Evolutionary conservation across 35 echinoderm and acorn worm genomes (phyloP), one percentile per base, ranked within the genome.

Genomic region (Lytechinus pictus): DNA sequence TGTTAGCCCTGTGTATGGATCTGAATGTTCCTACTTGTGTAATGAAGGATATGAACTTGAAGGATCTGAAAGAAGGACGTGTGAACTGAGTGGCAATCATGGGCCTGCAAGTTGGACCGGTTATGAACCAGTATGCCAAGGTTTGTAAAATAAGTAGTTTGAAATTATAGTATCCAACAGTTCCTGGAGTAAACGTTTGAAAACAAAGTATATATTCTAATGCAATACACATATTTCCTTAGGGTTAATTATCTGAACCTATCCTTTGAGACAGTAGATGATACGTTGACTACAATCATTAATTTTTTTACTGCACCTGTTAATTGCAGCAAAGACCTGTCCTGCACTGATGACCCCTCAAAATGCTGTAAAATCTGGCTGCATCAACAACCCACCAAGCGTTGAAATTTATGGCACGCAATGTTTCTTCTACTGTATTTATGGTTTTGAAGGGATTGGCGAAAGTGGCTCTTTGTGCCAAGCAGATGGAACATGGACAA

Each of bases 401-500:
- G 3, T 16, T 55, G 96, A 96, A 86, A 33, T 86, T 3, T 96
- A 87, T 28, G 96, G 96, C 71, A 96, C 96, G 2, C 52, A 29
- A 24, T 96, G 96, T 91, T 55, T 86, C 53, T 96, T 94, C 86
- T 95, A 94, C 54, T 96, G 96, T 58, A 9, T 52, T 52, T 60
- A 88, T n/a, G 96, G 96, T 28, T 96, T 61, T 86, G 13, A 94
- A 52, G 94, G n/a, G 13, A 52, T 87, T 52, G 96, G 96, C 28
- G 61, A 24, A 11, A n/a, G 9, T 12, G 61, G 52, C 14, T 79
- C 95, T 33, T n/a, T 14, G 4, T 97, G 96, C 52, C 94, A 55
- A 19, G 94, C 89, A 1, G 61, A 97, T 89, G 94, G 96, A 24
- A 97, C 96, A 10, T 97, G 96, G 96, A 86, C 61, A 29, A 55